Conservation (phyloP, 2,797 vertebrate genomes). For the Rhinophrynus dorsalis region DNA sequence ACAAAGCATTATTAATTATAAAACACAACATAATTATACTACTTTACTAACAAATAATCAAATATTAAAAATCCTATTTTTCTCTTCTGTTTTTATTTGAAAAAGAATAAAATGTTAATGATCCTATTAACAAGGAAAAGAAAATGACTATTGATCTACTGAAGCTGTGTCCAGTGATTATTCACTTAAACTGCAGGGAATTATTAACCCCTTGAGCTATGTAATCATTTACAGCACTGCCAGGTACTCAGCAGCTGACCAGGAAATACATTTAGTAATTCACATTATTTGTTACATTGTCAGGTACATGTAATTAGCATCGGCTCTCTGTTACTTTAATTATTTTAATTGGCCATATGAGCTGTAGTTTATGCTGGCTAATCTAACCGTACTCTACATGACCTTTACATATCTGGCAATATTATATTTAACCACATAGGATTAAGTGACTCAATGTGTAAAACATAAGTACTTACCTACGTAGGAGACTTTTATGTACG, state of each 20-base stretch:
- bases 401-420: constrained; percentile 35
- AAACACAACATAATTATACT: too few relatives aligned
- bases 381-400: constrained; percentile 22
- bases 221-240: neutral
- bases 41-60: neutral
- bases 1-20: too few relatives aligned
- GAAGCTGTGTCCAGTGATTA: neutral
- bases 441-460: too few relatives aligned
- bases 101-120: neutral
- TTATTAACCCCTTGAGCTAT: neutral
- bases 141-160: neutral
- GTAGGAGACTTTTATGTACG: too few relatives aligned
- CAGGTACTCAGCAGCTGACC: neutral
- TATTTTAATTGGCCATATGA: constrained; percentile 40
- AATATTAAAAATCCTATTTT: neutral
- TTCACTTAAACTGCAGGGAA: neutral
- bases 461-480: too few relatives aligned
- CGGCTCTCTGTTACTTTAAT: constrained; percentile 23
- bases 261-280: neutral
- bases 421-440: too few relatives aligned
- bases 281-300: constrained; percentile 3
- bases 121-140: neutral
- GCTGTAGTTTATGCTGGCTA: constrained; percentile 19
- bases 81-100: neutral
- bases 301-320: constrained; percentile 34